Evolutionary conservation across 2,113 vertebrate genomes (phyloP).

Genomic region (Nycticorax nycticorax): DNA sequence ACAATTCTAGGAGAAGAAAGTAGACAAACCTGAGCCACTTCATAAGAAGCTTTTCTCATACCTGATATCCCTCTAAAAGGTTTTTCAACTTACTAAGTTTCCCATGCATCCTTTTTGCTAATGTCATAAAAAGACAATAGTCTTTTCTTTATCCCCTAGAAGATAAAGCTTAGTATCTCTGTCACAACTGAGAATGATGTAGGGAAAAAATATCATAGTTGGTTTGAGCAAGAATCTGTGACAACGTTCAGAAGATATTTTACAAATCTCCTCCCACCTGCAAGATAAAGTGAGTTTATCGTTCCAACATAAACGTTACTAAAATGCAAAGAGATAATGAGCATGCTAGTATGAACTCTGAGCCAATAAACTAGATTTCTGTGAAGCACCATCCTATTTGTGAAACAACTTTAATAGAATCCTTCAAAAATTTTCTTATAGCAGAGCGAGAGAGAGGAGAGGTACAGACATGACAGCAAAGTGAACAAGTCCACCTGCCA

Average conservation of each 20-base stretch:
- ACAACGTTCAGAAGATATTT: not conserved
- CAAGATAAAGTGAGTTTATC: not conserved
- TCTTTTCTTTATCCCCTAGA: not conserved
- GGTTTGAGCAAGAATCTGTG: not conserved
- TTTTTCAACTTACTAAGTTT: not conserved
- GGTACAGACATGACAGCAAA: not conserved
- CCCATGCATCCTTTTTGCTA: not conserved
- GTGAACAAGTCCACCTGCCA: not conserved
- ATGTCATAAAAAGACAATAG: not conserved
- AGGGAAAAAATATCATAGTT: not conserved
- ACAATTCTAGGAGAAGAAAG: not conserved
- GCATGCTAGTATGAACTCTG: not conserved
- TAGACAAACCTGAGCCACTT: not conserved
- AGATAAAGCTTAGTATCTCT: not conserved
- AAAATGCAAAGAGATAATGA: not conserved
- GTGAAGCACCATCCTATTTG: not conserved
- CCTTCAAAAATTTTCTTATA: not conserved
- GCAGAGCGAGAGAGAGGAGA: not conserved
- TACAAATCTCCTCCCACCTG: not conserved
- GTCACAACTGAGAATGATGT: not conserved
- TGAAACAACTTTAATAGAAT: not conserved
- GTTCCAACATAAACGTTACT: not conserved
- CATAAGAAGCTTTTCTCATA: not conserved
- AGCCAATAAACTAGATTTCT: not conserved
- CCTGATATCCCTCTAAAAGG: not conserved